Evolutionary conservation across 2,797 vertebrate genomes (phyloP).

Genomic region (Amblyopsis hoosieri): DNA sequence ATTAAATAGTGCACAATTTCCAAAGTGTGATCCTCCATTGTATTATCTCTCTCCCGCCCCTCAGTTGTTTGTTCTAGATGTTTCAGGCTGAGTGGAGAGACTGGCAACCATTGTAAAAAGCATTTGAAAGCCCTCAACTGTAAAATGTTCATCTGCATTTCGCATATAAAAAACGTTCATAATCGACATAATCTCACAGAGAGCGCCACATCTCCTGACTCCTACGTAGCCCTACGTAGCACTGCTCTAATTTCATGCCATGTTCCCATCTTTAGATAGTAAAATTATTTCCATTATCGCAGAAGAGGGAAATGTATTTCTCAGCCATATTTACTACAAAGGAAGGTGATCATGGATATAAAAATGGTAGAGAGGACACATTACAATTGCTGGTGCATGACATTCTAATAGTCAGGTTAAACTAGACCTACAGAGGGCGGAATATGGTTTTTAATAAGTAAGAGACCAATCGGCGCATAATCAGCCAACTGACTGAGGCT

Average conservation of each 20-base stretch:
- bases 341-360: slow-evolving; percentile 56
- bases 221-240: slow-evolving; percentile 57
- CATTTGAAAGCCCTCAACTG: slow-evolving; percentile 58
- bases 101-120: slow-evolving; percentile 44
- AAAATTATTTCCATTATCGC: slow-evolving; percentile 66
- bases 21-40: slow-evolving; percentile 30
- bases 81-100: slow-evolving; percentile 54
- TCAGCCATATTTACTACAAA: slow-evolving; percentile 57
- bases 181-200: slow-evolving; percentile 61
- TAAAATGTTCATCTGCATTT: slow-evolving; percentile 63
- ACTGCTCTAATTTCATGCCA: slow-evolving; percentile 72
- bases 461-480: too few relatives aligned
- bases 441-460: too few relatives aligned
- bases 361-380: slow-evolving; percentile 43
- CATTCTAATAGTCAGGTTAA: slow-evolving; percentile 8
- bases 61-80: slow-evolving; percentile 47
- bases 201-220: slow-evolving; percentile 40
- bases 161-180: slow-evolving; percentile 65
- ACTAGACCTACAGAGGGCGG: slow-evolving; percentile 13
- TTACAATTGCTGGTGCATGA: slow-evolving; percentile 18
- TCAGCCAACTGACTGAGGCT: neutral
- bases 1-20: slow-evolving; percentile 30
- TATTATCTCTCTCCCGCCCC: slow-evolving; percentile 21
- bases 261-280: slow-evolving; percentile 65
- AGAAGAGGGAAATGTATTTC: slow-evolving; percentile 56